A percentile compares a stretch with the other conserved stretches of the same genome.
Conservation (phyloP, 2,113 vertebrate species). For the Hassar affinis region DNA sequence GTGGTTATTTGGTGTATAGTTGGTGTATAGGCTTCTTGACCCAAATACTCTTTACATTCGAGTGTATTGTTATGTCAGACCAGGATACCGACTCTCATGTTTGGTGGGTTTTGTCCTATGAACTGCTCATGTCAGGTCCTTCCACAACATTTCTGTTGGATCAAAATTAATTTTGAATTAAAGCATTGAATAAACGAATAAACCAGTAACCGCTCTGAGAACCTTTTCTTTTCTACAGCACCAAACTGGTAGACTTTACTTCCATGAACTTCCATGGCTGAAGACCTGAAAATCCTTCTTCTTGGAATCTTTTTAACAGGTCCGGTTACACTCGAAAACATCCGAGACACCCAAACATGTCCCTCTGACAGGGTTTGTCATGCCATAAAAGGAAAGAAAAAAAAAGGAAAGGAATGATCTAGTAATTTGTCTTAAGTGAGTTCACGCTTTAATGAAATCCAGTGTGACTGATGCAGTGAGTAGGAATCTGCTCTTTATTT, state of each 20-base stretch:
- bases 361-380: background rate
- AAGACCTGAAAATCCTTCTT: background rate
- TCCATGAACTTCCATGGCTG: background rate
- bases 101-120: too few species aligned
- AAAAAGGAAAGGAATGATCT: background rate
- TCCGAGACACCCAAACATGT: background rate
- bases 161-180: too few species aligned
- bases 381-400: background rate
- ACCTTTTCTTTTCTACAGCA: background rate
- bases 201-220: too few species aligned
- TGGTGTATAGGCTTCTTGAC: background rate
- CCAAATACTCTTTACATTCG: background rate
- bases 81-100: background rate
- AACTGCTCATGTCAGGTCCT: too few species aligned
- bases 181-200: background rate
- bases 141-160: too few species aligned
- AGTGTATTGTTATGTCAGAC: background rate
- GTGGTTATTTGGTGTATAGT: background rate
- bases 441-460: too few species aligned
- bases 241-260: background rate
- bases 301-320: background rate
- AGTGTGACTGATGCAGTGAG: background rate
- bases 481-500: background rate
- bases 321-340: background rate
- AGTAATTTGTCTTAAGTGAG: too few species aligned